Evolutionary conservation across 2,113 vertebrate genomes (phyloP), one percentile per base, ranked within the genome.

Genomic region (Oceanodroma tethys): DNA sequence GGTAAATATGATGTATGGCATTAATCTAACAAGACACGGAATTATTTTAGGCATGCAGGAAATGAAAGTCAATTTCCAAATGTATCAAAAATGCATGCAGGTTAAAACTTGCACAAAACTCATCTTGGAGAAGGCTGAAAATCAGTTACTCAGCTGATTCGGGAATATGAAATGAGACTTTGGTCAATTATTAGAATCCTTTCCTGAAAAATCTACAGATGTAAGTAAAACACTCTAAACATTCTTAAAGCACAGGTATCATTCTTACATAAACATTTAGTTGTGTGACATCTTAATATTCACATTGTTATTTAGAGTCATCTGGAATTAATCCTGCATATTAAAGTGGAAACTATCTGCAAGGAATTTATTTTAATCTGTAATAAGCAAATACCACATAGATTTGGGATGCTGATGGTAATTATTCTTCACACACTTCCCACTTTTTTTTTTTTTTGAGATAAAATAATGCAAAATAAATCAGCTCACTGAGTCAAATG

Each of bases 51-150:
- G 80, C 62, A 80, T 76, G 63, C 45, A 95, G 89, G 68, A 96
- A 97, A 95, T 85, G 87, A 79, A 96, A 95, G 88, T 80, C 84
- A 78, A 79, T 97, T 97, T 97, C 60, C 81, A 96, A 72, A 86
- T 26, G 60, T 84, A 95, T 97, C 81, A 97, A 97, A 97, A 97
- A 96, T 81, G 84, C 74, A 94, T 94, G 84, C 79, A 79, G 80
- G 91, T 91, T 97, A 96, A 95, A 96, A 91, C 52, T 93, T 85
- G 45, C 72, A 88, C n/a, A 89, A 95, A 97, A 93, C 13, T 86
- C 72, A 75, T 71, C 79, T 88, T 90, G 75, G 70, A 88, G 59
- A 93, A 72, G 70, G 63, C 70, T 89, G 67, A 90, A 97, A 89
- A 92, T 76, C 11, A 79, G 73, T 72, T 87, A 82, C 42, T 80